Evolutionary conservation across 2,797 vertebrate genomes (phyloP), one percentile per base, ranked within the genome.

Genomic region (Danio aesculapii): DNA sequence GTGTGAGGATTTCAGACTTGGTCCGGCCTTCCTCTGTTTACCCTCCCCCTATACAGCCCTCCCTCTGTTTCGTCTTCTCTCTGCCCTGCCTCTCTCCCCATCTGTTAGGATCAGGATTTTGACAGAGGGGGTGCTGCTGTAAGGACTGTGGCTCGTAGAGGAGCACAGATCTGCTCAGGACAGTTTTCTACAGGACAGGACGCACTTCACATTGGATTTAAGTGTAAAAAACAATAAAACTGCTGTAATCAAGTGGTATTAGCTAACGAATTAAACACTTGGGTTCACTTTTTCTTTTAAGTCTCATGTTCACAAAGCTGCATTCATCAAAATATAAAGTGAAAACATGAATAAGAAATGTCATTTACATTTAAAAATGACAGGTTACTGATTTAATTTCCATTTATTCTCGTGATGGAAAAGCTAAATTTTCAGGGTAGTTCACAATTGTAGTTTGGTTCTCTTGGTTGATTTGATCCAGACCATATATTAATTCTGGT

Each of bases 1-100:
- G 47, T 76, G 68, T 61, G 49, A 88, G 17, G 87, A 92, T 92
- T 93, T 92, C 93, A 92, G 90, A 73, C 81, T 84, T 88, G 76
- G 81, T 90, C 87, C 89, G 88, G 88, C 91, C 88, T 83, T 84
- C 72, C 69, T 62, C 53, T 84, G 62, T 77, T 83, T 85, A 89
- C 89, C 88, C 92, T 85, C 86, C 89, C 89, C 88, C 89, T 89
- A 30, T 30, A 77, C 46, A 84, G 84, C 72, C 84, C 70, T 75
- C 86, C 83, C 76, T 70, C 81, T 72, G 75, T 57, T 66, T 59
- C 17, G 0, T 49, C 69, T 62, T 81, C 66, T 19, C 43, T 64
- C 79, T 68, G 72, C 57, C 63, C 44, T 63, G 49, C 71, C 64
- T 80, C 72, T 59, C 47, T 64, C 57, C 44, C 74, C 52, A 71